These are phyloP conservation scores for Tachycineta bicolor DNA, from an alignment of 2,113 vertebrate species.

Conservation along the genomic window DNA sequence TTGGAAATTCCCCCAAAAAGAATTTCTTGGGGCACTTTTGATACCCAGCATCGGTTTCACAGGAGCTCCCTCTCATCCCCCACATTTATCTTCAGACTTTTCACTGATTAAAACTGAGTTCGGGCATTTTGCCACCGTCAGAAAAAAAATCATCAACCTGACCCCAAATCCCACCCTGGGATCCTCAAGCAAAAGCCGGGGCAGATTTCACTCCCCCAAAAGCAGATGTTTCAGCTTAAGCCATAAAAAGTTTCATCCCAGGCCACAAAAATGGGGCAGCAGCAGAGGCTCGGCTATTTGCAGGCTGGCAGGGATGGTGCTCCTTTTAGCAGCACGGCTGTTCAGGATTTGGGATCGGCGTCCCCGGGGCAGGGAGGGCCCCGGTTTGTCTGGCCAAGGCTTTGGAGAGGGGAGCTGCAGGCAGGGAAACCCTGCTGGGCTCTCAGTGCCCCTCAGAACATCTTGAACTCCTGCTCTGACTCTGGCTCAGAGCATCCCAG, in stretches of 20 bases:
- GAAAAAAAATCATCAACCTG: neutral
- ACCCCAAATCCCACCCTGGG: neutral
- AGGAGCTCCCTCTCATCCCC: neutral
- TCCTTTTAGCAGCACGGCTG: conserved; percentile 8
- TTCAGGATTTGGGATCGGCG: neutral
- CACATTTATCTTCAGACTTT: neutral
- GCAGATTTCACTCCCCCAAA: neutral
- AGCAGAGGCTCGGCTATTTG: neutral
- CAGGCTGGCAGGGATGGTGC: neutral
- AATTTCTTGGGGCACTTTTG: neutral
- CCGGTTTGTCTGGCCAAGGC: conserved; percentile 15
- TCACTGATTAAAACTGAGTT: neutral
- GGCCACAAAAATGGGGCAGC: neutral
- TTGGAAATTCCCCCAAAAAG: neutral
- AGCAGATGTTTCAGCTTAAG: neutral
- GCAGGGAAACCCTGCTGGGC: neutral
- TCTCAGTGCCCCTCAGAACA: neutral
- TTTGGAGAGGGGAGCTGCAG: conserved; percentile 20
- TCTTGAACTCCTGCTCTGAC: neutral
- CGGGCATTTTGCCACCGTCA: neutral
- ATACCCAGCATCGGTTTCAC: neutral
- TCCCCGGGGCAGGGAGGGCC: conserved; percentile 46
- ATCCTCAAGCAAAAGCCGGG: neutral
- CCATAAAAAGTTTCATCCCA: neutral
- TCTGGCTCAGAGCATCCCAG: neutral